Evolutionary conservation across 2,888 invertebrate species (phyloP), one percentile per base, ranked within the genome.

Genomic region (Caenorhabditis panamensis): DNA sequence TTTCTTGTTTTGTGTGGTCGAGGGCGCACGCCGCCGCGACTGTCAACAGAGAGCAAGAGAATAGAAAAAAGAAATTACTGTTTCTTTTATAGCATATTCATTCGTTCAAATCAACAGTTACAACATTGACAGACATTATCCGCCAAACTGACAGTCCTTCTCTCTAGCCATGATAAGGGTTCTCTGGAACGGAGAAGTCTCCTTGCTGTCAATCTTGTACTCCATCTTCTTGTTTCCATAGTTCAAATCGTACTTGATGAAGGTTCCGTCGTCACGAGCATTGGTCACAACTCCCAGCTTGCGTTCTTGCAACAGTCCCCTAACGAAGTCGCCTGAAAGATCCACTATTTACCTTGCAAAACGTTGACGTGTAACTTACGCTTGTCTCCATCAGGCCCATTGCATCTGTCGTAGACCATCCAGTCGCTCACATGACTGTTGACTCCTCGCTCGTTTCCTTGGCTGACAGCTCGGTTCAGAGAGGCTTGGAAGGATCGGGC

Each of bases 401-500:
- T 1, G 54, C 54, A 54, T 28, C 28, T 54, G 28, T 54, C 54
- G 28, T 28, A 28, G 54, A 54, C 54, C 28, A 54, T 28, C 28
- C 26, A 54, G 28, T 54, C 28, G 54, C 54, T 54, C 16, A 54
- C 6, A 8, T 28, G 26, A 2, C n/a, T 54, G 26, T 16, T n/a
- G 54, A 54, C n/a, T 20, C 28, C 54, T 28, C 28, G 18, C n/a
- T 54, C 26, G 54, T 54, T 28, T 8, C n/a, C 13, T 20, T 54
- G 54, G 28, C 54, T 54, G 28, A 54, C 54, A 28, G 54, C 54
- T n/a, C 54, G 26, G 16, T 54, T 54, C 26, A 54, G 54, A 16
- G 54, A 26, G 3, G 54, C 26, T 20, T 54, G 54, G 28, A 54
- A 54, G 16, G 54, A 26, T 1, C 54, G 54, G 16, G 54, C 54